Base-by-base conservation (phyloP, 2,797 vertebrate species). In the Bradypodion ventrale region DNA sequence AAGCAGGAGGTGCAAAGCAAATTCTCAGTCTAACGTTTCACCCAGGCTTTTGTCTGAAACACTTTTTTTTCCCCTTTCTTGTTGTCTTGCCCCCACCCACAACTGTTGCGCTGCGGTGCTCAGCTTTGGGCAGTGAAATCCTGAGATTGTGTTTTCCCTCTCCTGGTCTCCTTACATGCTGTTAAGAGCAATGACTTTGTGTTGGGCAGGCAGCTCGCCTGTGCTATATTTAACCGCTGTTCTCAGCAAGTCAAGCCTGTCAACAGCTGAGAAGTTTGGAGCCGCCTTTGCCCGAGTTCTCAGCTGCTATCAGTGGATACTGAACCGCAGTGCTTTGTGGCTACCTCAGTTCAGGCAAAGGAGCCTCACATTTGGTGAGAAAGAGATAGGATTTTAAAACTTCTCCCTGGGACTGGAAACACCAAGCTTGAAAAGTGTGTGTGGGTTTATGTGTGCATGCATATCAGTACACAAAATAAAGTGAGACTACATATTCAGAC, bases 171-270 rank as follows among this genome's bases (percentile, higher is more conserved):
- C 94, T 93, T 93, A 91, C 93, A 89, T 94, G 92, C 94, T 91
- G 94, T 92, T 96, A 92, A 85, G 93, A 95, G 96, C 96, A 94
- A 93, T 92, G 93, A 94, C 93, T 96, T 95, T 94, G 93, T 94
- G 91, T n/a, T n/a, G 95, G 92, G 94, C 95, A 92, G 94, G 94
- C n/a, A n/a, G 94, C 94, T 95, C 88, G 88, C 88, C 92, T 76
- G 95, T 91, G 97, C 98, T 99, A 99, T 98, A 98, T 99, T 98
- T 99, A 99, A 97, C 97, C 95, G 88, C 86, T 97, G 96, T 95
- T 94, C 96, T 96, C 96, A 97, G 96, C 96, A 93, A 93, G 96
- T 95, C 96, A 95, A 96, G 96, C 97, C 97, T 97, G 97, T 96
- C 94, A 96, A 97, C 97, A 98, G 97, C 97, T 98, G 98, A 97